Percentiles rank a stretch among this genome's conserved stretches.
Evolutionary conservation across 2,888 invertebrate species (phyloP).

Genomic region (Drosophila barbarae): DNA sequence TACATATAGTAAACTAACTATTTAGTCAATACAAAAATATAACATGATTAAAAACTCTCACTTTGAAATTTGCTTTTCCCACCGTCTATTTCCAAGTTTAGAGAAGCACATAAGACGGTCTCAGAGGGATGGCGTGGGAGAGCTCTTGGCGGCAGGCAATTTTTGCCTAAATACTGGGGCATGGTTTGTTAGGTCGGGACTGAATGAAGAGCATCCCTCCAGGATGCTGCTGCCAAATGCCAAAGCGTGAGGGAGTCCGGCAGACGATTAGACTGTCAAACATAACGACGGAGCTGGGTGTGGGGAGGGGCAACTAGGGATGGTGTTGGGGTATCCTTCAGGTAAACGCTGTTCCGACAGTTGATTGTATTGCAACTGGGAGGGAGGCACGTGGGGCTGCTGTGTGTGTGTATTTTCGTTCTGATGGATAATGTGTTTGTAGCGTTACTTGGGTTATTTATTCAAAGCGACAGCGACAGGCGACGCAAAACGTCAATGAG

Average conservation of each 20-base stretch:
- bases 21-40: background rate
- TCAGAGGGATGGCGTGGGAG: background rate
- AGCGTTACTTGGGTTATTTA: constrained; percentile 72
- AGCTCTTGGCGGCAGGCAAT: constrained; percentile 37
- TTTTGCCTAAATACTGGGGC: constrained; percentile 61
- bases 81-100: constrained; percentile 49
- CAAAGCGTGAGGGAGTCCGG: constrained; percentile 28
- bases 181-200: constrained; percentile 51
- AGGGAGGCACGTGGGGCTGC: background rate
- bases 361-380: constrained; percentile 63
- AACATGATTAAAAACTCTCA: background rate
- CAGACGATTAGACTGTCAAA: constrained; percentile 48
- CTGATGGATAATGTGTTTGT: constrained; percentile 65
- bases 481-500: constrained; percentile 76
- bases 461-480: constrained; percentile 70
- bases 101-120: constrained; percentile 20
- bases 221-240: constrained; percentile 42
- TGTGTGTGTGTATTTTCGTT: constrained; percentile 28
- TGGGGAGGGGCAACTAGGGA: background rate
- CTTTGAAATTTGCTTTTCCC: background rate
- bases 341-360: constrained; percentile 41
- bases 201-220: constrained; percentile 20
- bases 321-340: constrained; percentile 9
- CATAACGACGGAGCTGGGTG: constrained; percentile 16
- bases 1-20: background rate